Evolutionary conservation across 2,113 vertebrate genomes (phyloP), one percentile per base, ranked within the genome.

Genomic region (Nyctibius bracteatus): DNA sequence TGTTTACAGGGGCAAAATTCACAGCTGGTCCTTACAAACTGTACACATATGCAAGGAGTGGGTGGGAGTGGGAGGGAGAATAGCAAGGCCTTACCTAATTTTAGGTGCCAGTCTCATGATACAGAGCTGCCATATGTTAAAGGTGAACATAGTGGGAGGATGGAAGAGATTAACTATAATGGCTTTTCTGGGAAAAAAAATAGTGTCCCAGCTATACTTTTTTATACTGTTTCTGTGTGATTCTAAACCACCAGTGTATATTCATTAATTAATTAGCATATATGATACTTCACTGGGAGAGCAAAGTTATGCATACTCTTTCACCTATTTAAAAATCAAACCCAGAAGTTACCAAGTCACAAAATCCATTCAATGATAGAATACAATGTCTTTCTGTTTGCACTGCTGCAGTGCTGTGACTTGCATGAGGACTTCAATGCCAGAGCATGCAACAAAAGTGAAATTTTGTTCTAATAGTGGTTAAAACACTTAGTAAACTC

Each of bases 41-140:
- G 71, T 57, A 95, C 39, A 93, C 92, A 96, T 95, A 97, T 96
- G 97, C 83, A 92, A 96, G 72, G 18, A 55, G 96, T 95, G 91
- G 97, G 97, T 74, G 62, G 81, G 13, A 91, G 96, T 96, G 78
- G 96, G 96, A 95, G 81, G 96, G 86, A 94, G 94, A 82, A 93
- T 93, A 97, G 95, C 95, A 97, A 97, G 96, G 94, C 81, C 94
- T 77, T 96, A 44, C 91, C 93, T 96, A 97, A 97, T 86, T 97
- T 97, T 94, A 94, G 94, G 90, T 82, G 77, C 70, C 88, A 95
- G 95, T n/a, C 94, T 88, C 81, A 96, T 96, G 95, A 70, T 95
- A 95, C 82, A 88, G 95, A 96, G 81, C 86, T 96, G 92, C 94
- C 94, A 63, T 96, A 96, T 97, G 97, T 94, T 89, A 97, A 97